phyloP scores from a whole-genome alignment of 2,888 invertebrate species.

The Meta bourneti region DNA sequence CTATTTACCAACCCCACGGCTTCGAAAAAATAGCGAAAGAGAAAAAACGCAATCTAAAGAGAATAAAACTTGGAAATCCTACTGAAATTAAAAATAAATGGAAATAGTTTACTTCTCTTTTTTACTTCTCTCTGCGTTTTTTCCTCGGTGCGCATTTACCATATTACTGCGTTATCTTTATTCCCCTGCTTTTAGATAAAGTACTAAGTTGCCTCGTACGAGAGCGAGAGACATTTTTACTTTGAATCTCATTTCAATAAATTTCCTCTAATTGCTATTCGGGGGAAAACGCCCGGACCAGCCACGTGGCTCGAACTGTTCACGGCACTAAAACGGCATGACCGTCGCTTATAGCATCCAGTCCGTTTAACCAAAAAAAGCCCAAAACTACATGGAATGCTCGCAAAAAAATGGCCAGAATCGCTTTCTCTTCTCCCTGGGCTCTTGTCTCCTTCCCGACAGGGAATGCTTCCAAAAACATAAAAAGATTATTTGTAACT shows the following conservation, averaged over 20 bases:
- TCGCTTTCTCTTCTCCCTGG: slow-evolving; percentile 3
- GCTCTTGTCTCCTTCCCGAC: slow-evolving; percentile 14
- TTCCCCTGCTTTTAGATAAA: slow-evolving; percentile 41
- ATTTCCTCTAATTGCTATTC: slow-evolving; percentile 71
- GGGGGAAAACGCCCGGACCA: slow-evolving; percentile 9
- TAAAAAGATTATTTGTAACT: slow-evolving; percentile 44
- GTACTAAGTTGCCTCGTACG: neutral
- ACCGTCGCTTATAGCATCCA: neutral
- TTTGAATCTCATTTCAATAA: slow-evolving; percentile 72
- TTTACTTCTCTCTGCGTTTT: slow-evolving; percentile 7
- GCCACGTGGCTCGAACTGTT: neutral
- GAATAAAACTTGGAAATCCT: slow-evolving; percentile 39
- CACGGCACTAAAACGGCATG: slow-evolving; percentile 1
- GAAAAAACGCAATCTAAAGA: neutral
- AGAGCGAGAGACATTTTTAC: slow-evolving; percentile 11
- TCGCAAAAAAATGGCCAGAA: neutral
- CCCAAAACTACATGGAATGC: neutral
- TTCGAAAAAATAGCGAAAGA: slow-evolving; percentile 10
- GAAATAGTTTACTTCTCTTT: slow-evolving; percentile 16
- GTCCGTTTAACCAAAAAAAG: neutral
- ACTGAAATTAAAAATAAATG: slow-evolving; percentile 54
- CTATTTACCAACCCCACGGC: neutral
- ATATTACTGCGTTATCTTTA: slow-evolving; percentile 11
- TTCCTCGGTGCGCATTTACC: neutral
- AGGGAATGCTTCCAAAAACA: slow-evolving; percentile 17